Evolutionary conservation across 1,140 invertebrate genomes (phyloP).

Genomic region (Aphelinus certus): DNA sequence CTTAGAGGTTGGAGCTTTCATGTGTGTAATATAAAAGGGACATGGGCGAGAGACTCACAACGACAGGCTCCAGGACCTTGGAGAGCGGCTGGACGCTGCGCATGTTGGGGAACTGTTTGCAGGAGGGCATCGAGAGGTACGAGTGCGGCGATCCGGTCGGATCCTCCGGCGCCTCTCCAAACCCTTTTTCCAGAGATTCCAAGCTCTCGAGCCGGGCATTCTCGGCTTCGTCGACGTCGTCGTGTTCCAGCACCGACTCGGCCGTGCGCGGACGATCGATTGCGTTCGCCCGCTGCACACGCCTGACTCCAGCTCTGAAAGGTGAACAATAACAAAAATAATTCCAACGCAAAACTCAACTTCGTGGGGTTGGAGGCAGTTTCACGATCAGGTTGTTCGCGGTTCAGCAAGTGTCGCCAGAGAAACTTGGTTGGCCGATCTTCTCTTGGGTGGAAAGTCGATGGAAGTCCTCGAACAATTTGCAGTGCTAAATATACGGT

Average conservation of each 20-base stretch:
- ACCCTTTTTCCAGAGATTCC: constrained; percentile 54
- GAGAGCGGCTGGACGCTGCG: constrained; percentile 78
- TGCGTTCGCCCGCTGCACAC: constrained; percentile 30
- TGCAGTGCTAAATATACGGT: too few species aligned
- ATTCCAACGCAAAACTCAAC: too few species aligned
- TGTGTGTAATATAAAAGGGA: background rate
- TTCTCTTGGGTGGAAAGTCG: too few species aligned
- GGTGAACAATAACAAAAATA: too few species aligned
- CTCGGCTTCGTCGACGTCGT: constrained; percentile 25
- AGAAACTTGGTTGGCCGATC: too few species aligned
- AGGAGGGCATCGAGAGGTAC: constrained; percentile 83
- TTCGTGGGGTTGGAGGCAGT: too few species aligned
- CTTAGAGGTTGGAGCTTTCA: background rate
- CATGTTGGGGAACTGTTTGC: constrained; percentile 79
- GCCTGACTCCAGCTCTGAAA: background rate
- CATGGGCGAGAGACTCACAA: constrained; percentile 43
- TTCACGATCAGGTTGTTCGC: too few species aligned
- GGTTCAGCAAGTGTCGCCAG: too few species aligned
- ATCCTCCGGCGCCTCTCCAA: constrained; percentile 47
- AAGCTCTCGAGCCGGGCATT: constrained; percentile 44
- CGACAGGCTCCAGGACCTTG: constrained; percentile 78
- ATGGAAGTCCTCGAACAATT: too few species aligned
- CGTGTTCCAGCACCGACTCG: constrained; percentile 41
- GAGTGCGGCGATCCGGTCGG: constrained; percentile 69
- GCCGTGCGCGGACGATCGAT: constrained; percentile 47